Percentiles rank a stretch among this genome's conserved stretches.
Conservation (phyloP, 2,888 invertebrate species). For the Hemicrepidius hirtus region DNA sequence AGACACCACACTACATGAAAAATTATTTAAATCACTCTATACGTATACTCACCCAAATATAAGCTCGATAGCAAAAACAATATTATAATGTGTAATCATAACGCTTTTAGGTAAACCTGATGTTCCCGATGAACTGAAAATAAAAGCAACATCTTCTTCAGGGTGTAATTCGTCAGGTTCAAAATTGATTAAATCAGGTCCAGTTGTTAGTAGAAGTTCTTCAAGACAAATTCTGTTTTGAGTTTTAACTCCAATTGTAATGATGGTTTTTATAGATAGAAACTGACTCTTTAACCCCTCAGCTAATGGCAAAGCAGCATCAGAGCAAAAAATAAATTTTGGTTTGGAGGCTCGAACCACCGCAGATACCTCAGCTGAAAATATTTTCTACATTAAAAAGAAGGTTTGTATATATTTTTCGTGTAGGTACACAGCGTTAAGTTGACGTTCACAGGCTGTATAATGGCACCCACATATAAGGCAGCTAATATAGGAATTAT, state of each 20-base stretch:
- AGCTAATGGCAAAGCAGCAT: constrained; percentile 45
- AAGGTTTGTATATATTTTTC: background rate
- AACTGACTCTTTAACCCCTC: background rate
- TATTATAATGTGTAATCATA: constrained; percentile 76
- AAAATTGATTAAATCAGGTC: background rate
- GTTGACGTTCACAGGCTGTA: constrained; percentile 63
- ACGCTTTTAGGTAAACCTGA: constrained; percentile 82
- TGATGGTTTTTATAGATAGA: background rate
- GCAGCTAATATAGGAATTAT: constrained; percentile 58
- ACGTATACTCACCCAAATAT: background rate
- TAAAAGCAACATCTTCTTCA: constrained; percentile 56
- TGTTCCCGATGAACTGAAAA: constrained; percentile 81
- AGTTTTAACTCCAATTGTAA: background rate
- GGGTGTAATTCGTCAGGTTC: background rate
- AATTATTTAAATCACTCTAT: no score
- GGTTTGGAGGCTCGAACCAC: constrained; percentile 60
- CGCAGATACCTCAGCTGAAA: constrained; percentile 59
- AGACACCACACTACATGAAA: no score
- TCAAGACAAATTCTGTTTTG: background rate
- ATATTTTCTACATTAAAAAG: background rate
- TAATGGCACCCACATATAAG: constrained; percentile 60
- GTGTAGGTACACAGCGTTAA: constrained; percentile 64
- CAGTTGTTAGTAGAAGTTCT: background rate
- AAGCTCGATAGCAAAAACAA: constrained; percentile 30
- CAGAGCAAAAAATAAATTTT: constrained; percentile 60